phyloP scores from a whole-genome alignment of 2,888 invertebrate genomes.

The Chymomyza amoena region DNA sequence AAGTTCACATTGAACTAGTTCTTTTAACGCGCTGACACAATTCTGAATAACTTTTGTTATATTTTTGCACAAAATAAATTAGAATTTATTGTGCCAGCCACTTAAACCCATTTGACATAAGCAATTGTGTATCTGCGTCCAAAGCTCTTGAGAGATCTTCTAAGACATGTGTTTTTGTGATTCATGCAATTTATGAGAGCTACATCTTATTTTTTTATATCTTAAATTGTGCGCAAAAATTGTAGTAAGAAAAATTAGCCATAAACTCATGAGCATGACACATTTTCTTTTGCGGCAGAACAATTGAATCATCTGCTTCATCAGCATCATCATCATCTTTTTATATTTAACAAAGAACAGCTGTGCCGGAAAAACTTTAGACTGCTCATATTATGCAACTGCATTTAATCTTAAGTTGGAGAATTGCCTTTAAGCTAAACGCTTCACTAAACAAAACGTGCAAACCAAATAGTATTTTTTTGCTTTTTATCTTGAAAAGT shows the following conservation, averaged over 20 bases:
- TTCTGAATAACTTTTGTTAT: not conserved
- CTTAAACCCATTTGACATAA: constrained; percentile 58
- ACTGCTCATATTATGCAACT: constrained; percentile 52
- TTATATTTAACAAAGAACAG: constrained; percentile 1
- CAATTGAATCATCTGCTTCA: constrained; percentile 54
- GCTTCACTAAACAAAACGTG: constrained; percentile 50
- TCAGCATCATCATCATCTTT: not conserved
- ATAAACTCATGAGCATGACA: constrained; percentile 51
- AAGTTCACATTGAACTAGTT: not conserved
- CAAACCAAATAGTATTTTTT: not conserved
- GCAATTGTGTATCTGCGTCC: constrained; percentile 42
- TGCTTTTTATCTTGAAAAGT: constrained; percentile 63
- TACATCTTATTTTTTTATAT: constrained; percentile 16
- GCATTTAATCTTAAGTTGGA: not conserved
- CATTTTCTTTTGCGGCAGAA: constrained; percentile 41
- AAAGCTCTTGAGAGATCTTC: constrained; percentile 12
- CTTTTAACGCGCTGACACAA: not conserved
- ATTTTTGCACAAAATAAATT: constrained; percentile 44
- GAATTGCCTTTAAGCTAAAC: constrained; percentile 39
- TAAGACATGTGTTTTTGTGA: constrained; percentile 35
- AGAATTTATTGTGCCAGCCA: constrained; percentile 61
- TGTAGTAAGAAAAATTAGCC: constrained; percentile 8
- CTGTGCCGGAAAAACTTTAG: constrained; percentile 14
- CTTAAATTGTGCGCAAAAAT: not conserved
- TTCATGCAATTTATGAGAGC: constrained; percentile 60